Base-by-base conservation (phyloP, 2,888 invertebrate genomes). In the Euzetes globulus region DNA sequence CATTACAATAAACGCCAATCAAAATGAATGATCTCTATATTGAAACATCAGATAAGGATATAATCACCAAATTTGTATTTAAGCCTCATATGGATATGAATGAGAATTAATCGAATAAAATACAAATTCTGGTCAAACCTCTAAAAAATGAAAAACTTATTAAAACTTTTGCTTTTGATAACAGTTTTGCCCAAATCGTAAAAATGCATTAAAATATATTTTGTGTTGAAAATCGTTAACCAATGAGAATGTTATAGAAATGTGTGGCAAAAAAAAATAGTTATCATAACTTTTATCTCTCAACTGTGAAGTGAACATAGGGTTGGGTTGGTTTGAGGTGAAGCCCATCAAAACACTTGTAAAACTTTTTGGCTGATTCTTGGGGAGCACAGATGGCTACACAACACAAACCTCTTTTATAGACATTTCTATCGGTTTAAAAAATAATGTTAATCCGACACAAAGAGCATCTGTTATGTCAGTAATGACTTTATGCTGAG, bases 391-490 rank as follows among this genome's bases (percentile, higher is more conserved):
- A 63, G 63, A 63, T 63, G 63, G 63, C 19, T 37, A 27, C 25
- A 27, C 17, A n/a, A 63, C 11, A 4, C 25, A 33, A 17, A 33
- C 22, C 6, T 15, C 17, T 55, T 22, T 55, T 55, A 19, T 4
- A 55, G n/a, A 55, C 19, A 55, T 17, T 17, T 29, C 27, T 25
- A 55, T 22, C 25, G 22, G 4, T 52, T 52, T 17, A 19, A 25
- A 25, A 15, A 25, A 55, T 7, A 9, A 55, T 25, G 55, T 25
- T 22, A 55, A 55, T 25, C 55, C 55, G 11, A n/a, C 63, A 33
- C n/a, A 63, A 63, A 63, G 63, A 63, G 63, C 63, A 63, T 63
- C 63, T 63, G 63, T 33, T 63, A 5, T n/a, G 58, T 55, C 27
- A 25, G 15, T 58, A 58, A 58, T 27, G 27, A 58, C 29, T 58